These are phyloP conservation scores for Dryobates pubescens DNA, from an alignment of 2,797 vertebrate genomes.

Conservation along the genomic window DNA sequence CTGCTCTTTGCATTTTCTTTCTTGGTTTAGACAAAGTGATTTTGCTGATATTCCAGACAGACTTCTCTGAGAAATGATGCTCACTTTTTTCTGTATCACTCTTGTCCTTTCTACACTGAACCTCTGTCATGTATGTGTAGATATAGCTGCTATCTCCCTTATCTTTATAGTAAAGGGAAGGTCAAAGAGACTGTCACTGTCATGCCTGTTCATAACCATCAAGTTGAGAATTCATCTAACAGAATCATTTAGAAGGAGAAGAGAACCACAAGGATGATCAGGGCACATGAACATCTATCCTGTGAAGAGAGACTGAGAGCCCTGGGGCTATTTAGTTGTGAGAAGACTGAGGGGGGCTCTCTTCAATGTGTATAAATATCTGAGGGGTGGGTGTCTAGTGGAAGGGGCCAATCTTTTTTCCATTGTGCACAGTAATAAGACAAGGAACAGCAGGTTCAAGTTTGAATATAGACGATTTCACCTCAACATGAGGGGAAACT, in stretches of 20 bases:
- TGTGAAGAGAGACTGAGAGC: too few relatives aligned
- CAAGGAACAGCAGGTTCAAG: too few relatives aligned
- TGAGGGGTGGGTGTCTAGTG: too few relatives aligned
- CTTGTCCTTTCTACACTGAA: background rate
- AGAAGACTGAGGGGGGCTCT: too few relatives aligned
- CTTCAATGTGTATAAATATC: too few relatives aligned
- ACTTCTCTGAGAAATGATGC: background rate
- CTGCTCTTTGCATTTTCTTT: background rate
- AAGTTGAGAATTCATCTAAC: background rate
- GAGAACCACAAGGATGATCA: background rate
- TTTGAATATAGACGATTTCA: too few relatives aligned
- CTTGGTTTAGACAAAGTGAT: background rate
- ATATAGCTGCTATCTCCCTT: background rate
- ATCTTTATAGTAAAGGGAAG: background rate
- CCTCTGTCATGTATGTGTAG: accelerated
- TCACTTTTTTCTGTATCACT: accelerated
- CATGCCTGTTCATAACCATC: background rate
- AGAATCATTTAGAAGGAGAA: background rate
- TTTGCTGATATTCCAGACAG: background rate
- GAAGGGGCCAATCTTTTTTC: too few relatives aligned
- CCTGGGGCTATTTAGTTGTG: too few relatives aligned
- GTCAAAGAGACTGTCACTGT: background rate
- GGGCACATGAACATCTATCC: too few relatives aligned
- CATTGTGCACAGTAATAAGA: too few relatives aligned
- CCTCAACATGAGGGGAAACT: too few relatives aligned